Conservation (phyloP, 2,888 invertebrate genomes). For the Zeuzera pyrina region DNA sequence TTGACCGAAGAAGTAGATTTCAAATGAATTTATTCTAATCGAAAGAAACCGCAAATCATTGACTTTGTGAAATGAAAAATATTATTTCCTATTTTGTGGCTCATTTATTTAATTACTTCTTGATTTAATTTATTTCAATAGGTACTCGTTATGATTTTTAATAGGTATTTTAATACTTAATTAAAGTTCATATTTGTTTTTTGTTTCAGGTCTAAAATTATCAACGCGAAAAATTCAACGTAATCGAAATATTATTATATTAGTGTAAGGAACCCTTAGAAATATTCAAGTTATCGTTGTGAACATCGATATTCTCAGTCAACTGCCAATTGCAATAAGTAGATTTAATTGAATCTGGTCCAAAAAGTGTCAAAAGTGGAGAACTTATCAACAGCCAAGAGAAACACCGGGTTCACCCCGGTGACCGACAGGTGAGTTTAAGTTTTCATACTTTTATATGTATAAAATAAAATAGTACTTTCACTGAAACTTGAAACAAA, state of each 20-base stretch:
- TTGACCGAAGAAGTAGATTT: constrained; percentile 19
- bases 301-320: not conserved
- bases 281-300: not conserved
- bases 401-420: constrained; percentile 51
- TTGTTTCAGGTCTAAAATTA: constrained; percentile 51
- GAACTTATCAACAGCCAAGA: constrained; percentile 40
- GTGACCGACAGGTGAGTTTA: constrained; percentile 56
- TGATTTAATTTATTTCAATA: too few relatives aligned
- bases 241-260: constrained; percentile 15
- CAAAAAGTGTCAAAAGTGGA: constrained; percentile 50
- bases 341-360: constrained; percentile 21
- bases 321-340: constrained; percentile 22
- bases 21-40: constrained; percentile 31
- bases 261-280: not conserved
- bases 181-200: constrained; percentile 16
- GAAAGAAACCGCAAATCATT: constrained; percentile 30
- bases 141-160: too few relatives aligned
- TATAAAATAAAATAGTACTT: not conserved
- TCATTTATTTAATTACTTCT: not conserved
- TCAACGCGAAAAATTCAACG: constrained; percentile 20
- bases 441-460: too few relatives aligned
- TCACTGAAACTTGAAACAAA: too few relatives aligned
- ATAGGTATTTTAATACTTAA: not conserved
- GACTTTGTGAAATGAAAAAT: not conserved
- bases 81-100: not conserved